Base-by-base conservation (phyloP, 2,113 vertebrate genomes). In the Dipodomys stephensi region DNA sequence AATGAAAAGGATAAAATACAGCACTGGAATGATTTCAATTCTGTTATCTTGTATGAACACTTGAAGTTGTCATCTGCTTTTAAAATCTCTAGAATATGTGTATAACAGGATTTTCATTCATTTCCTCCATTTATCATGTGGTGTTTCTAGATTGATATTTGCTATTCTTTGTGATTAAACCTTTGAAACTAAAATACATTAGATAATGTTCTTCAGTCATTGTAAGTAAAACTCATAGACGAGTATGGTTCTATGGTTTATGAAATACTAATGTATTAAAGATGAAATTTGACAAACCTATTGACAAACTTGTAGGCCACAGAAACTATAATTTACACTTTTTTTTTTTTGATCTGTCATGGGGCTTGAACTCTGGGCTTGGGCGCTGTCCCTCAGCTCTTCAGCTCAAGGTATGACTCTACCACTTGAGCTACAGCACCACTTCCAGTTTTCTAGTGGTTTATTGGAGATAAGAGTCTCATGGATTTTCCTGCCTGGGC, bases 171-270 rank as follows among this genome's bases (percentile, higher is more conserved):
- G 4, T 81, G 20, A 49, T 6, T 87, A 95, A 93, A 77, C 10
- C 4, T 86, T 88, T 65, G 10, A 65, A 95, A 81, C n/a, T 49
- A 74, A 92, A 92, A 49, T 80, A 8, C 23, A 39, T 83, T 57
- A 27, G 77, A 77, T 71, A 83, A 5, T 67, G 1, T 79, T 90
- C 44, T 65, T 79, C 9, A 35, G 44, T 83, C 27, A 80, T 27
- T 60, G 6, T 16, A 2, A 32, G 3, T 25, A 74, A 92, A 15
- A 85, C 28, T 83, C 22, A 88, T 13, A 44, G 64, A 44, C 1
- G 25, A 81, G 65, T 57, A 9, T 77, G 44, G 22, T 49, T 71
- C 32, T 22, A 78, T 15, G 35, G 32, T 57, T 19, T 78, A 72
- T 83, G 71, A 77, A 60, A 23, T n/a, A 78, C 28, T 23, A 79